These are phyloP conservation scores for Drosophila flavopinicola DNA, from an alignment of 2,888 invertebrate genomes.

Conservation along the genomic window DNA sequence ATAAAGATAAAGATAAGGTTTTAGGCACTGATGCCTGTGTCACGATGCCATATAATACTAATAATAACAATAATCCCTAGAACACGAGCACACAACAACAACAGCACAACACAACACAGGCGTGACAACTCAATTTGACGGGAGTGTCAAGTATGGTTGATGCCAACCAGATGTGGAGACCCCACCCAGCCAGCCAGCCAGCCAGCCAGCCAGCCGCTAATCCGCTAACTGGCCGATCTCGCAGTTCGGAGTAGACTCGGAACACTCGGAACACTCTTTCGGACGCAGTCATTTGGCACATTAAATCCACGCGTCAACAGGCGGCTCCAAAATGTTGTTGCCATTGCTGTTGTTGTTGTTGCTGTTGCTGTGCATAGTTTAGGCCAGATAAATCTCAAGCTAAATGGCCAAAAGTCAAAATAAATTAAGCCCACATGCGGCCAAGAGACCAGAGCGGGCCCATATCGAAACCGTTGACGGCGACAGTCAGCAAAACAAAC, in stretches of 20 bases:
- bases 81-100: slow-evolving; percentile 22
- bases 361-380: slow-evolving; percentile 65
- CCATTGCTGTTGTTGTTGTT: slow-evolving; percentile 38
- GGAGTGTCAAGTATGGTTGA: slow-evolving; percentile 48
- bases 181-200: slow-evolving; percentile 54
- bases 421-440: slow-evolving; percentile 80
- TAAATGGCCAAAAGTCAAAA: slow-evolving; percentile 82
- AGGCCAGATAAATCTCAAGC: slow-evolving; percentile 79
- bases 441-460: slow-evolving; percentile 25
- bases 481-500: slow-evolving; percentile 76
- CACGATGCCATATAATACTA: slow-evolving; percentile 21
- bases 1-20: background rate
- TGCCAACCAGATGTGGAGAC: slow-evolving; percentile 41
- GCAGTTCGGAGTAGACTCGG: background rate
- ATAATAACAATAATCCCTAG: too few species aligned
- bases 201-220: slow-evolving; percentile 51
- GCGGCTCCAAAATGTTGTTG: slow-evolving; percentile 58
- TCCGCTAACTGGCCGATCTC: slow-evolving; percentile 58
- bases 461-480: slow-evolving; percentile 40
- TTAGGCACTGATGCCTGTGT: slow-evolving; percentile 21
- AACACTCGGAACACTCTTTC: too few species aligned
- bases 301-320: slow-evolving; percentile 77
- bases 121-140: slow-evolving; percentile 60
- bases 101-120: slow-evolving; percentile 17
- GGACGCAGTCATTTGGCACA: slow-evolving; percentile 71